These are phyloP conservation scores for Drosophila sucinea DNA, from an alignment of 1,140 invertebrate genomes.

Conservation along the genomic window DNA sequence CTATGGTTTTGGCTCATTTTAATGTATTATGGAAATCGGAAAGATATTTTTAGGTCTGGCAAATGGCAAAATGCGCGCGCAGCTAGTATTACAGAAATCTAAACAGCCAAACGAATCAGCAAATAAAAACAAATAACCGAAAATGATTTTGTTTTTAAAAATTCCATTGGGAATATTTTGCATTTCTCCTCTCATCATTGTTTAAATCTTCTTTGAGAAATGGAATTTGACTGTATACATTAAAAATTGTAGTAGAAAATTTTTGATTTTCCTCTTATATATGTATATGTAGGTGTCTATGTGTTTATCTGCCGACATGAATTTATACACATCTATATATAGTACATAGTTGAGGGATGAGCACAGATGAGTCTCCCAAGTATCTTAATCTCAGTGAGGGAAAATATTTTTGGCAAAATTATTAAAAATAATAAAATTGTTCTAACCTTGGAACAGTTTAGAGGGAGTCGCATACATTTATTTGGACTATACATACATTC, in stretches of 20 bases:
- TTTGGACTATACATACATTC: conserved; percentile 13
- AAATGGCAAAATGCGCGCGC: conserved; percentile 70
- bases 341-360: conserved; percentile 14
- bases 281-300: not conserved
- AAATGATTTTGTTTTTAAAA: conserved; percentile 37
- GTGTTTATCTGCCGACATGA: not conserved
- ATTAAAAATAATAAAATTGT: conserved; percentile 37
- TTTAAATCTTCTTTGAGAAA: not conserved
- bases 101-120: conserved; percentile 42
- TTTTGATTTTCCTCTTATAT: not conserved
- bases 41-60: conserved; percentile 74
- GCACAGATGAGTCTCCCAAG: conserved; percentile 1
- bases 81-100: conserved; percentile 71
- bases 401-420: conserved; percentile 33
- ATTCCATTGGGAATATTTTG: conserved; percentile 44
- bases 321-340: conserved; percentile 5
- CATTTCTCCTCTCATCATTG: conserved; percentile 1
- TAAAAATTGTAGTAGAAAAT: not conserved
- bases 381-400: conserved; percentile 11
- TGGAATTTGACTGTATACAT: conserved; percentile 4
- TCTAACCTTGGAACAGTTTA: conserved; percentile 47
- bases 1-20: conserved; percentile 52
- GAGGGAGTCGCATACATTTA: conserved; percentile 21
- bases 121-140: conserved; percentile 34
- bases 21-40: conserved; percentile 74